Percentiles rank a stretch among this genome's conserved stretches.
Evolutionary conservation across 2,113 vertebrate genomes (phyloP).

Genomic region (human): GRCh38 chr18:39291001-39291500

Average conservation of each 20-base stretch:
- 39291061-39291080: neutral
- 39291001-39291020: neutral
- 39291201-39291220: neutral
- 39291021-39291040: neutral
- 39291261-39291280: neutral
- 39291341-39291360: neutral
- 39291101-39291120: neutral
- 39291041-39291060: neutral
- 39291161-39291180: neutral
- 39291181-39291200: neutral
- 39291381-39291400: neutral
- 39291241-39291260: neutral
- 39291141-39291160: neutral
- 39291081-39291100: rapidly evolving
- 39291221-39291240: neutral
- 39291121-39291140: neutral
- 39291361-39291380: neutral
- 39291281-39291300: neutral
- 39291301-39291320: neutral
- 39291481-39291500: neutral
- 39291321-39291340: neutral
- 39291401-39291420: neutral
- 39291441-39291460: neutral
- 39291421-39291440: neutral
- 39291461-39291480: neutral